Evolutionary conservation across 2,888 invertebrate species (phyloP), one percentile per base, ranked within the genome.

Genomic region (Apamea epomidion): DNA sequence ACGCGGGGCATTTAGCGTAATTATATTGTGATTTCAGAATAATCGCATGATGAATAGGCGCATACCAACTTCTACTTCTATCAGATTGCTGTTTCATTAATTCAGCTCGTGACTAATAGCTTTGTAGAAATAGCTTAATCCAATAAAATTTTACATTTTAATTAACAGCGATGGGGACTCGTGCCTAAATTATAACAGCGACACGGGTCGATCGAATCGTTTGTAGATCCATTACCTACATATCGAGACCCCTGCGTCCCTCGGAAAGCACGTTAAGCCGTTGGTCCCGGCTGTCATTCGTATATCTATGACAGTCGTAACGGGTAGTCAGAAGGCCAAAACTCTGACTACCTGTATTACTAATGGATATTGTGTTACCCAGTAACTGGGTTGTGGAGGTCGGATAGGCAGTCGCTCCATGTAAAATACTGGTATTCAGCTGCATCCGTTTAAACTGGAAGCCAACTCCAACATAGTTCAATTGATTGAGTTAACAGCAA

Each of bases 1-100:
- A 92, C 91, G 91, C 88, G 83, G 87, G 88, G 92, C 92, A 93
- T 94, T 86, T 94, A 93, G 92, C 91, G 94, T 94, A 94, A 95
- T 95, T 94, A 95, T 95, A 94, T 94, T 94, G 94, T 95, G 95
- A 95, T 95, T 95, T 94, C 92, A 91, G 93, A 93, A 94, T 95
- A 95, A 95, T 95, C 94, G 92, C 92, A 90, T 95, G 94, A 96
- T 94, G 92, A 94, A 95, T 95, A 92, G 92, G 86, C 87, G 87
- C 87, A 88, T 90, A 87, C 89, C 88, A 93, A 94, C 91, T 93
- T 93, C 90, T 90, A 91, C 92, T 93, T 93, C 90, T 91, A 93
- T 91, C 90, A 75, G 91, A 92, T 92, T 91, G 90, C 91, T 90
- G 90, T 92, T 86, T 91, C 92, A 92, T 92, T 92, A 92, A 92